Percentiles rank a stretch among this genome's conserved stretches.
Evolutionary conservation across 2,888 invertebrate genomes (phyloP).

Genomic region (Metallyticus violacea): DNA sequence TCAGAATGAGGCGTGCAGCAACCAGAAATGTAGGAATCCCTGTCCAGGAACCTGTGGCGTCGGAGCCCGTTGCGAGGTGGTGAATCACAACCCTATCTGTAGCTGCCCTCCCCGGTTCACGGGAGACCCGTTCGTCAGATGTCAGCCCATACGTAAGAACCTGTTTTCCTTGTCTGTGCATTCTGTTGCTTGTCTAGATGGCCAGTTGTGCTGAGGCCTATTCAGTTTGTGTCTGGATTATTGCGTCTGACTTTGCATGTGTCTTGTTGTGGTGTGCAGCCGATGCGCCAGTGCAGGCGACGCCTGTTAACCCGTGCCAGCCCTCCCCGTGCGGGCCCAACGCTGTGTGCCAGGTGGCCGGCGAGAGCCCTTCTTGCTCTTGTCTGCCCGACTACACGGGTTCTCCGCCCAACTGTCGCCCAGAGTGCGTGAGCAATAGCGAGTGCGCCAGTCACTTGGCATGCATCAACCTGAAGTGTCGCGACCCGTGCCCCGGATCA

Average conservation of each 20-base stretch:
- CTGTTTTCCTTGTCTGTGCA: constrained; percentile 48
- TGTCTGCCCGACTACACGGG: constrained; percentile 50
- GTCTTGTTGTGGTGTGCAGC: not conserved
- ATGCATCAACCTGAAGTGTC: constrained; percentile 45
- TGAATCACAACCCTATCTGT: constrained; percentile 70
- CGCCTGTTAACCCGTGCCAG: constrained; percentile 58
- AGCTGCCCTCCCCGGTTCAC: constrained; percentile 65
- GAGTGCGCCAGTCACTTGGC: constrained; percentile 47
- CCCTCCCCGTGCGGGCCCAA: constrained; percentile 69
- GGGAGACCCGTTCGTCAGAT: constrained; percentile 79
- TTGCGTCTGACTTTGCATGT: not conserved
- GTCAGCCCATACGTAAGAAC: constrained; percentile 60
- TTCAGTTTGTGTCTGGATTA: constrained; percentile 39
- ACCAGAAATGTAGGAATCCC: constrained; percentile 67
- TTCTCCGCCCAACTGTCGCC: constrained; percentile 49
- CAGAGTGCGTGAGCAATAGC: constrained; percentile 47
- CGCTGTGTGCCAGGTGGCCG: constrained; percentile 58
- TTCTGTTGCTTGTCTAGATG: not conserved
- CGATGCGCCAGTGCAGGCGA: constrained; percentile 36
- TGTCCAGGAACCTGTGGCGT: constrained; percentile 71
- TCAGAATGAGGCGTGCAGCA: constrained; percentile 62
- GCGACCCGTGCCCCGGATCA: constrained; percentile 65
- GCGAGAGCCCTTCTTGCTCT: constrained; percentile 53
- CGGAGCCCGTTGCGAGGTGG: constrained; percentile 69
- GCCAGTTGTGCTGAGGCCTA: not conserved